These are phyloP conservation scores for Drosophila meridionalis DNA, from an alignment of 2,888 invertebrate genomes.

Conservation along the genomic window DNA sequence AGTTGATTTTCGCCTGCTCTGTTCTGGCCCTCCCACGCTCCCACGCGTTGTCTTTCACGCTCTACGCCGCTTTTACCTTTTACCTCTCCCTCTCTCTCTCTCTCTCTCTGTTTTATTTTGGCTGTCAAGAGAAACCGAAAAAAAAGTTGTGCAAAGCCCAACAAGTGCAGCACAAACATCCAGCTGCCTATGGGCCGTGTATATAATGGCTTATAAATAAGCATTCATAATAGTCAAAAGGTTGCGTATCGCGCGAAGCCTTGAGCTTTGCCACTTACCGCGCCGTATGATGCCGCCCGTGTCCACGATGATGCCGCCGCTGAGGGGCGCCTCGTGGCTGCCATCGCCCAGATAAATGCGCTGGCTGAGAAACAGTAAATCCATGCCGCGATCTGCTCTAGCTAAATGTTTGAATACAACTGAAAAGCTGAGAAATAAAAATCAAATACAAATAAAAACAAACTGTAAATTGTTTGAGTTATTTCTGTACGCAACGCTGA, in stretches of 20 bases:
- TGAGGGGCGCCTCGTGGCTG: slow-evolving; percentile 83
- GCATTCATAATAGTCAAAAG: slow-evolving; percentile 17
- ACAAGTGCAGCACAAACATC: slow-evolving; percentile 12
- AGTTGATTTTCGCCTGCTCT: not conserved
- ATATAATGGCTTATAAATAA: slow-evolving; percentile 7
- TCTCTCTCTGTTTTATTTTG: slow-evolving; percentile 3
- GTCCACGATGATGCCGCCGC: slow-evolving; percentile 87
- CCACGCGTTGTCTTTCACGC: not conserved
- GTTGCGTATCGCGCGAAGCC: slow-evolving; percentile 4
- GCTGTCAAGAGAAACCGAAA: slow-evolving; percentile 11
- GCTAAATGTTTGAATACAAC: slow-evolving; percentile 25
- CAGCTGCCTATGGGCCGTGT: not conserved
- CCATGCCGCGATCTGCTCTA: slow-evolving; percentile 70
- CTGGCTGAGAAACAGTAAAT: slow-evolving; percentile 84
- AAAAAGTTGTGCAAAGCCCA: slow-evolving; percentile 10
- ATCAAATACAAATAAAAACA: slow-evolving; percentile 6
- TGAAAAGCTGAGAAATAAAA: slow-evolving; percentile 20
- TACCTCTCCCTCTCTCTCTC: not conserved
- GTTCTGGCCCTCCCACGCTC: not conserved
- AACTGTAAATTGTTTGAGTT: slow-evolving; percentile 1
- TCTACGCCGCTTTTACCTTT: not conserved
- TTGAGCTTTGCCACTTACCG: slow-evolving; percentile 33
- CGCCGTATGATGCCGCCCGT: slow-evolving; percentile 86
- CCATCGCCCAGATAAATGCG: slow-evolving; percentile 86
- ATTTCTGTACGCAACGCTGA: slow-evolving; percentile 31